These are phyloP conservation scores for Schizothorax lantsangensis DNA, from an alignment of 2,797 vertebrate species.

Conservation along the genomic window DNA sequence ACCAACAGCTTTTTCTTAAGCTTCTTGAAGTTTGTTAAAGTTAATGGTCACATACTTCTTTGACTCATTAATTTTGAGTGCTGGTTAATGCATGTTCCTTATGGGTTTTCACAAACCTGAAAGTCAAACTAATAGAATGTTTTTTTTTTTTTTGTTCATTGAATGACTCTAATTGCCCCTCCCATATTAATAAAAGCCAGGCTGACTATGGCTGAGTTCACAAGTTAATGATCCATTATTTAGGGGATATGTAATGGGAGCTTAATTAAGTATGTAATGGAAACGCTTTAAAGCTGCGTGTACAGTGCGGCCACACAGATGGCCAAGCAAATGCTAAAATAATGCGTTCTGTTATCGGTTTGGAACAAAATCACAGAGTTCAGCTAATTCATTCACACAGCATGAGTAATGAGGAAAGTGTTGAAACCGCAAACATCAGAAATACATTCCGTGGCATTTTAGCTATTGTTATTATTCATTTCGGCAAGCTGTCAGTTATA, in stretches of 20 bases:
- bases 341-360: conserved; percentile 6
- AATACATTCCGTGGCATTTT: conserved; percentile 8
- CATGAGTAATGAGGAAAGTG: conserved; percentile 20
- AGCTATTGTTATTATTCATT: conserved; percentile 30
- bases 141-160: not conserved
- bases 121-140: conserved; percentile 19
- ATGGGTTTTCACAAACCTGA: conserved; percentile 13
- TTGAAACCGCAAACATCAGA: conserved; percentile 6
- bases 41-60: conserved; percentile 15
- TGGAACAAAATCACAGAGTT: conserved; percentile 19
- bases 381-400: conserved; percentile 2
- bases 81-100: conserved; percentile 1
- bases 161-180: conserved; percentile 35
- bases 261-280: conserved; percentile 47
- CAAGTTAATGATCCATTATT: conserved; percentile 58
- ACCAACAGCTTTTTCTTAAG: not conserved
- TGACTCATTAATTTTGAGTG: conserved; percentile 31
- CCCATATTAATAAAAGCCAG: conserved; percentile 34
- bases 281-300: not conserved
- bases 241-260: conserved; percentile 42
- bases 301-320: conserved; percentile 26
- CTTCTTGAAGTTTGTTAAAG: conserved; percentile 21
- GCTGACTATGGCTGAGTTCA: conserved; percentile 62
- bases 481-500: conserved; percentile 18
- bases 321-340: conserved; percentile 36